Percentiles rank a stretch among this genome's conserved stretches.
These are phyloP conservation scores for Rattus rattus DNA, from an alignment of 2,113 vertebrate genomes.

Conservation along the genomic window DNA sequence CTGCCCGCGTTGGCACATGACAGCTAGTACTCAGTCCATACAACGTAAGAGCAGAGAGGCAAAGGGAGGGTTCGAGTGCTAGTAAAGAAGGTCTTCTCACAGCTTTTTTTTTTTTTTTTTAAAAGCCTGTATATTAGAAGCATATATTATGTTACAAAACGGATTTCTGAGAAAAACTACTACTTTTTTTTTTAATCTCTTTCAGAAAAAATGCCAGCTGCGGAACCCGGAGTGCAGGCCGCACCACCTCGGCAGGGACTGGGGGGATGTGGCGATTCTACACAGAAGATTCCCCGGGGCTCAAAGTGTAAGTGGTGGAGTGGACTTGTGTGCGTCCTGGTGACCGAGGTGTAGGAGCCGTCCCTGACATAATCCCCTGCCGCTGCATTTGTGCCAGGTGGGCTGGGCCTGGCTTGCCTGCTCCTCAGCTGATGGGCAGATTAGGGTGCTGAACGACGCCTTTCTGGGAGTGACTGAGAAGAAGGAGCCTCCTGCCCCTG, in stretches of 20 bases:
- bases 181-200: background rate
- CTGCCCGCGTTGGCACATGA: background rate
- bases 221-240: constrained; percentile 93
- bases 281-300: constrained; percentile 98
- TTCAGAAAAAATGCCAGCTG: constrained; percentile 96
- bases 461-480: background rate
- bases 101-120: background rate
- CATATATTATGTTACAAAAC: background rate
- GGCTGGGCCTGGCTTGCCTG: background rate
- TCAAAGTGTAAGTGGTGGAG: constrained; percentile 96
- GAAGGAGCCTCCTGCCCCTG: background rate
- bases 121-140: background rate
- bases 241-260: constrained; percentile 95
- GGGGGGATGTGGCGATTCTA: constrained; percentile 99
- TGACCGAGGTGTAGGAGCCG: background rate
- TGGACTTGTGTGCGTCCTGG: background rate
- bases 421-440: background rate
- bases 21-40: background rate
- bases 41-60: background rate
- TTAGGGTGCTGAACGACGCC: background rate
- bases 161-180: fast-evolving
- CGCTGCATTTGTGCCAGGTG: background rate
- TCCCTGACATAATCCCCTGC: background rate
- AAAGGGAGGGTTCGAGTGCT: background rate
- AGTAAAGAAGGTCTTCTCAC: background rate